Conservation (phyloP, 2,888 invertebrate species). For the Listrodromus nycthemerus region DNA sequence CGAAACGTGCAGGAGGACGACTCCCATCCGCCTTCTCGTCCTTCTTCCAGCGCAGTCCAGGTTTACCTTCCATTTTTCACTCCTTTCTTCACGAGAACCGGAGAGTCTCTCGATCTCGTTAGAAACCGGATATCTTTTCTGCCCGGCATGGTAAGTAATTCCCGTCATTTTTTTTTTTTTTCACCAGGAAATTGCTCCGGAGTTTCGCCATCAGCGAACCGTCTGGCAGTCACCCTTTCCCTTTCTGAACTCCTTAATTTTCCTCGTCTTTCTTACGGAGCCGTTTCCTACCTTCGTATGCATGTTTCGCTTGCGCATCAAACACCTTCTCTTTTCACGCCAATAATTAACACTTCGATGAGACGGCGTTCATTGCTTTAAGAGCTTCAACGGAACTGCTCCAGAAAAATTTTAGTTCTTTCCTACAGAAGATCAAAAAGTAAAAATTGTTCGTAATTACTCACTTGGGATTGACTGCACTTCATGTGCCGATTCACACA, state of each 20-base stretch:
- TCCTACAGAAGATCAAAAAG: not conserved
- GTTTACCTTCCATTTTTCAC: conserved; percentile 70
- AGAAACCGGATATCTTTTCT: conserved; percentile 73
- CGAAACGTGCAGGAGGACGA: conserved; percentile 37
- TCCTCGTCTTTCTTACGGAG: conserved; percentile 31
- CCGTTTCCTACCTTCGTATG: conserved; percentile 26
- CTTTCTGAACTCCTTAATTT: conserved; percentile 8
- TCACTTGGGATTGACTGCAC: too few relatives aligned
- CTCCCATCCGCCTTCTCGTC: conserved; percentile 17
- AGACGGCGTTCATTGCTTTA: conserved; percentile 57
- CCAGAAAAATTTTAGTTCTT: too few relatives aligned
- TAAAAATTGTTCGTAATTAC: not conserved
- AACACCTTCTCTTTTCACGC: conserved; percentile 55
- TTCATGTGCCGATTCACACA: too few relatives aligned
- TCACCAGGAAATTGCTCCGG: conserved; percentile 69
- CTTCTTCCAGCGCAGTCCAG: conserved; percentile 15
- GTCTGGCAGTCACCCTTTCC: conserved; percentile 49
- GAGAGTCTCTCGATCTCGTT: conserved; percentile 73
- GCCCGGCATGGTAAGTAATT: conserved; percentile 72
- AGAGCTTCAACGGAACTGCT: conserved; percentile 27
- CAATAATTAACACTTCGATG: conserved; percentile 66
- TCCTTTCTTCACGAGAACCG: conserved; percentile 70
- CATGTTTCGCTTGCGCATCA: not conserved
- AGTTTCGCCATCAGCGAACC: conserved; percentile 62
- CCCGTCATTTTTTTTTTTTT: conserved; percentile 68